phyloP scores from a whole-genome alignment of 2,888 invertebrate species.

The Noctuana brunneofusca region DNA sequence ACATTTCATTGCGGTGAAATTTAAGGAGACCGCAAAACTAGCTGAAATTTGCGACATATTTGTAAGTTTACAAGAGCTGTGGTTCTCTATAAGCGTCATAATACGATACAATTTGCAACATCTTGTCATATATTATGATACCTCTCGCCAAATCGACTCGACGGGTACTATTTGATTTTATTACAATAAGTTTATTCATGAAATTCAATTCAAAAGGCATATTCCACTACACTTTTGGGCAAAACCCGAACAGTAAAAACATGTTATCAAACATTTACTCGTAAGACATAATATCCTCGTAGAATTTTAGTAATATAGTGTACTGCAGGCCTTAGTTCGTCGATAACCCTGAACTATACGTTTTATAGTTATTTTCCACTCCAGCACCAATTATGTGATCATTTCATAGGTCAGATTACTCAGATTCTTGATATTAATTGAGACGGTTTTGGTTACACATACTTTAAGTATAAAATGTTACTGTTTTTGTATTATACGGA shows the following conservation, averaged over 20 bases:
- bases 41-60: conserved; percentile 24
- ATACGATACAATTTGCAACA: neutral
- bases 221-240: too few relatives aligned
- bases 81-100: conserved; percentile 7
- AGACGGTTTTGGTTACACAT: neutral
- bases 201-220: too few relatives aligned
- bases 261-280: too few relatives aligned
- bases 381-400: neutral
- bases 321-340: neutral
- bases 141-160: neutral
- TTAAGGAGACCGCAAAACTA: conserved; percentile 24
- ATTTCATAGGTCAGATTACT: neutral
- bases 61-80: conserved; percentile 6
- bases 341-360: neutral
- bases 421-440: neutral
- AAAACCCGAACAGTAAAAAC: neutral
- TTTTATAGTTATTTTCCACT: neutral
- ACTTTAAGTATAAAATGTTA: too few relatives aligned
- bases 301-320: neutral
- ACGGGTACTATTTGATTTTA: neutral
- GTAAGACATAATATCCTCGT: too few relatives aligned
- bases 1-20: conserved; percentile 26
- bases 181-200: neutral
- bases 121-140: neutral
- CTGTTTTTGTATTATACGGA: neutral